Evolutionary conservation across 2,113 vertebrate genomes (phyloP).

Genomic region (Trichomycterus rosablanca): DNA sequence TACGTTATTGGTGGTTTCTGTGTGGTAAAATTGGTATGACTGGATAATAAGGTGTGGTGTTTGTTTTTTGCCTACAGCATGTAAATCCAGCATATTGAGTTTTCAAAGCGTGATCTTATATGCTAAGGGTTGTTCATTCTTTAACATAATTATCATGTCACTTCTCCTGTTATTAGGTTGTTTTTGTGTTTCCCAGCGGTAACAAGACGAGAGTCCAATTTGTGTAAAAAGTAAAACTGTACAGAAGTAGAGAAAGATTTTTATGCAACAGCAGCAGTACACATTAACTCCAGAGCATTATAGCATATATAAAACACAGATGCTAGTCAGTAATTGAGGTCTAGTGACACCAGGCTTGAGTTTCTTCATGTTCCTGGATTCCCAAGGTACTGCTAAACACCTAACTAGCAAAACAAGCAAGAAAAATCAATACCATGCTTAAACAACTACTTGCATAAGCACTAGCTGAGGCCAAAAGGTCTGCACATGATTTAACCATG

Average conservation of each 20-base stretch:
- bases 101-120: too few relatives aligned
- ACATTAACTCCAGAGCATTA: conserved; percentile 5
- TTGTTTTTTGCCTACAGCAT: too few relatives aligned
- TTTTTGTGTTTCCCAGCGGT: conserved; percentile 4
- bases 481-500: background rate
- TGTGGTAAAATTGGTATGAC: too few relatives aligned
- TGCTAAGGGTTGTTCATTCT: too few relatives aligned
- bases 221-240: conserved; percentile 3
- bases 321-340: conserved; percentile 18
- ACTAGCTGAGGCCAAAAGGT: background rate
- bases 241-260: background rate
- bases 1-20: too few relatives aligned
- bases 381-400: conserved; percentile 19
- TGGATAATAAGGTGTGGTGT: too few relatives aligned
- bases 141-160: conserved; percentile 20
- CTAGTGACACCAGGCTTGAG: conserved; percentile 3
- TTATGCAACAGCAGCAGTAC: background rate
- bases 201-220: background rate
- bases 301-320: conserved; percentile 12
- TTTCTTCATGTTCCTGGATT: background rate
- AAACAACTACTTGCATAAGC: conserved; percentile 4
- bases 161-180: background rate
- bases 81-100: too few relatives aligned
- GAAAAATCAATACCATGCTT: conserved; percentile 19
- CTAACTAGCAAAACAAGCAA: conserved; percentile 11